Evolutionary conservation across 2,113 vertebrate genomes (phyloP).

Genomic region (Rhombomys opimus): DNA sequence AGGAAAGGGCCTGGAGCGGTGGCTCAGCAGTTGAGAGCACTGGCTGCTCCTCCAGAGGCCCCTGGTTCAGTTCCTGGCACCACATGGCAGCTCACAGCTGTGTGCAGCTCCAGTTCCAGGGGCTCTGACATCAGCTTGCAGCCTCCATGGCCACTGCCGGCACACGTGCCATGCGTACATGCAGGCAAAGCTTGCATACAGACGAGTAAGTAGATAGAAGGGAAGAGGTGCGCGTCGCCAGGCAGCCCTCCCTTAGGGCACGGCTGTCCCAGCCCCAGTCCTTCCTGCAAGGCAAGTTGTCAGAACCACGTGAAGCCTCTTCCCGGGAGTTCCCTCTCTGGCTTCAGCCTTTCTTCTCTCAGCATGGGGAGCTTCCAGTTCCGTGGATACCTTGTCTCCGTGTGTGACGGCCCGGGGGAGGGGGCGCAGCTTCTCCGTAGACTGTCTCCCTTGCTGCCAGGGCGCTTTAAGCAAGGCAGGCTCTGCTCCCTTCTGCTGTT

Average conservation of each 20-base stretch:
- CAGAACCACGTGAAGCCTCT: not conserved
- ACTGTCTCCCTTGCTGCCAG: not conserved
- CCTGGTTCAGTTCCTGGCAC: not conserved
- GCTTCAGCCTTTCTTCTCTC: not conserved
- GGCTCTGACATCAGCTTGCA: not conserved
- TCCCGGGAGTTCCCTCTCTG: not conserved
- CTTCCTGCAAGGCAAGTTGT: not conserved
- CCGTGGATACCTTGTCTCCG: not conserved
- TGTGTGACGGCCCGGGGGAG: not conserved
- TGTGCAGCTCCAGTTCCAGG: not conserved
- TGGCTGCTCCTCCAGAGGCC: not conserved
- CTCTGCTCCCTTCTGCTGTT: not conserved
- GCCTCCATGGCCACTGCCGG: no score
- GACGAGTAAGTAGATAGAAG: not conserved
- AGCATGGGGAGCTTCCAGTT: not conserved
- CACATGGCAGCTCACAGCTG: not conserved
- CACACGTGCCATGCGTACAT: not conserved
- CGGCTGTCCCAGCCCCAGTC: not conserved
- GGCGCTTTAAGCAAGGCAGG: not conserved
- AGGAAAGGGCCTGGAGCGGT: not conserved
- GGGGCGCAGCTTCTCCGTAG: no score
- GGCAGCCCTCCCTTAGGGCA: not conserved
- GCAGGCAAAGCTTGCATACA: not conserved
- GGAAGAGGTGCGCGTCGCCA: not conserved
- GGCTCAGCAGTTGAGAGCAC: not conserved